Conservation (phyloP, 2,888 invertebrate genomes). For the Aradus depressus region DNA sequence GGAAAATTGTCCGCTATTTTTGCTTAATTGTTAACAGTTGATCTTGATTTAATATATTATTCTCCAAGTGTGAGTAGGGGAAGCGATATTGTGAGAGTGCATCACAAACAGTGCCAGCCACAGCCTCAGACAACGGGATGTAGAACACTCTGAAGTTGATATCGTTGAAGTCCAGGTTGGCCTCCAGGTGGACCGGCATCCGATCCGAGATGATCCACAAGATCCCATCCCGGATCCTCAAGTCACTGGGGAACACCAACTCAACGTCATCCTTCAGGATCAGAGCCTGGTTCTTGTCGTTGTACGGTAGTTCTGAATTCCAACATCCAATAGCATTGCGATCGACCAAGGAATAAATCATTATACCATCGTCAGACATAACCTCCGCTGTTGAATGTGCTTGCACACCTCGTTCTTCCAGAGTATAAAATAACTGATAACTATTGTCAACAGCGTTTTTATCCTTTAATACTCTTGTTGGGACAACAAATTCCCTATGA, state of each 20-base stretch:
- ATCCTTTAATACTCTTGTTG: slow-evolving; percentile 59
- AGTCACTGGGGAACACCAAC: slow-evolving; percentile 66
- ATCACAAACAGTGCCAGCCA: slow-evolving; percentile 64
- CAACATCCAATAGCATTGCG: slow-evolving; percentile 76
- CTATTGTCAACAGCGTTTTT: slow-evolving; percentile 48
- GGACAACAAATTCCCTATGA: slow-evolving; percentile 65
- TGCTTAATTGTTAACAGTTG: too few species aligned
- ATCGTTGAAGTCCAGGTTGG: slow-evolving; percentile 57
- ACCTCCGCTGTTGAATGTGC: slow-evolving; percentile 62
- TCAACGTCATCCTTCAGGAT: slow-evolving; percentile 64
- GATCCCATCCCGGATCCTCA: slow-evolving; percentile 46
- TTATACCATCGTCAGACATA: slow-evolving; percentile 44
- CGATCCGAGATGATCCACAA: slow-evolving; percentile 70
- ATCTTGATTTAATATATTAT: too few species aligned
- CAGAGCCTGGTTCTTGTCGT: slow-evolving; percentile 42
- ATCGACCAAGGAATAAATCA: slow-evolving; percentile 66
- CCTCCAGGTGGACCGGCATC: slow-evolving; percentile 66
- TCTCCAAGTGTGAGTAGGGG: too few species aligned
- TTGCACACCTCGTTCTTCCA: slow-evolving; percentile 49
- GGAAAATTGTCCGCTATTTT: too few species aligned
- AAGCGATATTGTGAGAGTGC: not conserved
- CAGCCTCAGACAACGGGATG: slow-evolving; percentile 52
- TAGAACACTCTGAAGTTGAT: slow-evolving; percentile 66
- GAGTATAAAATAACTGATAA: slow-evolving; percentile 48
- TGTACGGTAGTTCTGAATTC: slow-evolving; percentile 55